Percentiles rank a stretch among this genome's conserved stretches.
Conservation (phyloP, 2,888 invertebrate genomes). For the Melanostoma scalare region DNA sequence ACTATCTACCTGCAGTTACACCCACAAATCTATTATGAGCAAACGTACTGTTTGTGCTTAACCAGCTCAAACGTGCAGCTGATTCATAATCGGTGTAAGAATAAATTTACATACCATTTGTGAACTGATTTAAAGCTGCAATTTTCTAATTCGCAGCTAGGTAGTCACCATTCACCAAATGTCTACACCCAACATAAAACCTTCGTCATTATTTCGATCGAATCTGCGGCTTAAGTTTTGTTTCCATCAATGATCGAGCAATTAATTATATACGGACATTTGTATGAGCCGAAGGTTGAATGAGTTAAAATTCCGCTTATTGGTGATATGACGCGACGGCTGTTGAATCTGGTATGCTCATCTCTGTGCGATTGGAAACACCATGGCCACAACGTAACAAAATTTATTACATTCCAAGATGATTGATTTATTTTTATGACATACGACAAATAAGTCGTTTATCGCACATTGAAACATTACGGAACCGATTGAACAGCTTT, state of each 20-base stretch:
- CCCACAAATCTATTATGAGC: conserved; percentile 1
- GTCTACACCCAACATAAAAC: conserved; percentile 1
- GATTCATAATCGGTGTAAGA: conserved; percentile 16
- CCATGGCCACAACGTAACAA: background rate
- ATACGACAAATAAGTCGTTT: conserved; percentile 49
- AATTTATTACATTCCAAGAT: conserved; percentile 17
- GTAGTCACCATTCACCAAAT: background rate
- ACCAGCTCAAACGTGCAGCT: background rate
- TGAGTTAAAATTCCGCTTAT: conserved; percentile 40
- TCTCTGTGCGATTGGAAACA: conserved; percentile 1
- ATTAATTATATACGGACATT: conserved; percentile 45
- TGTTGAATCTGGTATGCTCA: conserved; percentile 37
- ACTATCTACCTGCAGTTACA: background rate
- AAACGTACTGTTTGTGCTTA: background rate
- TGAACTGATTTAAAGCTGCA: conserved; percentile 11
- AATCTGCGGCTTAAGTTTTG: conserved; percentile 32
- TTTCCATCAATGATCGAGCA: conserved; percentile 16
- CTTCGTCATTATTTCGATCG: conserved; percentile 15
- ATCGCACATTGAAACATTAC: conserved; percentile 30
- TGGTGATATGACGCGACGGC: conserved; percentile 10
- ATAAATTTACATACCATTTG: conserved; percentile 34
- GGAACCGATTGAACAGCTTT: conserved; percentile 49
- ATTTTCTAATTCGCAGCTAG: conserved; percentile 21
- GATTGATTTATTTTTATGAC: conserved; percentile 48
- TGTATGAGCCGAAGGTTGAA: conserved; percentile 35